phyloP scores from a whole-genome alignment of 2,113 vertebrate species.

The Balaeniceps rex region DNA sequence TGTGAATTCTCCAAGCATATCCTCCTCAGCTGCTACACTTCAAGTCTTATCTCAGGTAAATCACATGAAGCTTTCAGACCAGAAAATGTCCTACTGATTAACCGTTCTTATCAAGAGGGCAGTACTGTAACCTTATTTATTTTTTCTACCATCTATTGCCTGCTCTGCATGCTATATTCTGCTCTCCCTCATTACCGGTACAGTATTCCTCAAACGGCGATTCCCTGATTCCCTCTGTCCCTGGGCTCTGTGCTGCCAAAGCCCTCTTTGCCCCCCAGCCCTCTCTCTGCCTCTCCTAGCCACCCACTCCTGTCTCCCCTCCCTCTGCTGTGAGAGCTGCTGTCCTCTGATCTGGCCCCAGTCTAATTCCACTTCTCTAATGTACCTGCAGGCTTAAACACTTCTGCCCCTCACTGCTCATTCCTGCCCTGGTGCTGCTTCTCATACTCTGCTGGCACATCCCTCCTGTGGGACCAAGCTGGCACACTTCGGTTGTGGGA shows the following conservation, averaged over 20 bases:
- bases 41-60: constrained; percentile 39
- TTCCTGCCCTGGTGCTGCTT: neutral
- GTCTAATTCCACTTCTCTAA: rapidly evolving
- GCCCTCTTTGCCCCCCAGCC: too few relatives aligned
- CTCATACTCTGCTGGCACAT: neutral
- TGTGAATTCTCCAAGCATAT: constrained; percentile 30
- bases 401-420: neutral
- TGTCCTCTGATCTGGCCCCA: neutral
- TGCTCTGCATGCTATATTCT: neutral
- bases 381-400: neutral
- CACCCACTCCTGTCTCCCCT: neutral
- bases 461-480: neutral
- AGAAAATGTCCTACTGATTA: constrained; percentile 44
- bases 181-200: neutral
- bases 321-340: neutral
- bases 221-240: neutral
- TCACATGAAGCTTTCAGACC: constrained; percentile 31
- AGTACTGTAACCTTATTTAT: constrained; percentile 10
- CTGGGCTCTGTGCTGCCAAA: neutral
- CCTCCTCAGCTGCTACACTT: constrained; percentile 31
- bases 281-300: too few relatives aligned
- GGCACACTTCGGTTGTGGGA: neutral
- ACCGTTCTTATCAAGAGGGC: constrained; percentile 19
- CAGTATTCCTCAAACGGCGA: neutral
- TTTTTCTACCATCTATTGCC: neutral